Evolutionary conservation across 2,888 invertebrate species (phyloP), one percentile per base, ranked within the genome.

Genomic region (Oithona nana): DNA sequence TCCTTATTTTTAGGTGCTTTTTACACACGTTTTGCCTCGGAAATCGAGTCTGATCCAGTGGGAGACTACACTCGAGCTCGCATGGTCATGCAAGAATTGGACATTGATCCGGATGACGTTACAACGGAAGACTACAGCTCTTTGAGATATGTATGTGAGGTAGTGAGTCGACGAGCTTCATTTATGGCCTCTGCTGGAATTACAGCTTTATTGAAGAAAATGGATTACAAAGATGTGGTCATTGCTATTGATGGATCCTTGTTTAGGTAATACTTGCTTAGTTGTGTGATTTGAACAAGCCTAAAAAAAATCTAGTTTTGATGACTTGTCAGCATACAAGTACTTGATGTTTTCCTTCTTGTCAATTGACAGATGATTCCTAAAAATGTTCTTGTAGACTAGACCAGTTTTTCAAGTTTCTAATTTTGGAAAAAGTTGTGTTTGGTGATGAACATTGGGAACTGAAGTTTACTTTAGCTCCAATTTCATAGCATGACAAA

Each of bases 11-110:
- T 26, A 57, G 57, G 31, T 66, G 81, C 82, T 68, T 97, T 98
- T 77, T 88, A 89, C 73, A 95, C 95, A 13, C 94, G 95, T 79
- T 95, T 88, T 73, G 88, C 98, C 13, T 95, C 95, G 1, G 95
- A 97, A 77, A 93, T 97, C 66, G 97, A 98, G 74, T 64, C 66
- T 58, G 68, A 68, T 60, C 52, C 63, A 6, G 66, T 66, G 29
- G 67, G 67, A 22, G 70, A 69, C 57, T 72, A 70, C 66, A 68
- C 68, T 64, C 73, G 75, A 66, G 73, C 74, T 4, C 69, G 73
- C 29, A 73, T 73, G 28, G 75, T 77, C 24, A 77, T 95, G 65
- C 88, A 89, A 68, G 92, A 94, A 75, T 78, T 95, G 66, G 90
- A 87, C 57, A 73, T 92, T 57, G 71, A 73, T 29, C 72, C 31